These are phyloP conservation scores for Tauraco erythrolophus DNA, from an alignment of 2,113 vertebrate species.

Conservation along the genomic window DNA sequence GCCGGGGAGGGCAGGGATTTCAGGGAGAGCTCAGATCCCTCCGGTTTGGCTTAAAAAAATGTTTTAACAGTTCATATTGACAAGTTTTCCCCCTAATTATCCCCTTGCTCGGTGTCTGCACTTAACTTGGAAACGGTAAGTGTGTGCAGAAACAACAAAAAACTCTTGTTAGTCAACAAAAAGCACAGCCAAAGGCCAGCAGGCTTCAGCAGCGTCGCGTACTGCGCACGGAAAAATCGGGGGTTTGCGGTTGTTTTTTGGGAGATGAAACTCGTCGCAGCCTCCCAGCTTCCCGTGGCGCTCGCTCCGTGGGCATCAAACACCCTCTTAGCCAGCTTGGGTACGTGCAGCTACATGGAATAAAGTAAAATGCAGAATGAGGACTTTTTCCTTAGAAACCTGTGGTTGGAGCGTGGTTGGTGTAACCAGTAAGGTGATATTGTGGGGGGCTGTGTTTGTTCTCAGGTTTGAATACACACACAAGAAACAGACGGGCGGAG, in stretches of 20 bases:
- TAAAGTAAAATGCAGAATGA: background rate
- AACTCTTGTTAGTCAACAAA: no score
- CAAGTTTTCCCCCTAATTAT: rapidly evolving
- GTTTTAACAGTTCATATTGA: rapidly evolving
- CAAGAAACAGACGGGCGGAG: conserved; percentile 93
- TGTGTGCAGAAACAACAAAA: background rate
- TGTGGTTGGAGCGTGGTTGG: background rate
- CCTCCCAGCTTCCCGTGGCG: rapidly evolving
- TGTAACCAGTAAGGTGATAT: background rate
- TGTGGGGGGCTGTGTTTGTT: background rate
- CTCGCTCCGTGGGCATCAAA: background rate
- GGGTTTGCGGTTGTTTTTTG: rapidly evolving
- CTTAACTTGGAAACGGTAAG: background rate
- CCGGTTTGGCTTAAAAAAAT: rapidly evolving
- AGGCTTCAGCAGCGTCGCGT: background rate
- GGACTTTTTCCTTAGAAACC: background rate
- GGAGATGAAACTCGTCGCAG: rapidly evolving
- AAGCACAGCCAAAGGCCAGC: background rate
- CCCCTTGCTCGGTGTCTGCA: rapidly evolving
- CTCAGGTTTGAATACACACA: conserved; percentile 94
- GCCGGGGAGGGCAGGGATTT: no score
- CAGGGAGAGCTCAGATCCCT: background rate
- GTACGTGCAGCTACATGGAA: background rate
- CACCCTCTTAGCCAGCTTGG: no score
- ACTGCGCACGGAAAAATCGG: rapidly evolving